A percentile compares a stretch with the other conserved stretches of the same genome.
These are phyloP conservation scores for Heteractis magnifica DNA, from an alignment of 92 coral and sea anemone species.

Conservation along the genomic window DNA sequence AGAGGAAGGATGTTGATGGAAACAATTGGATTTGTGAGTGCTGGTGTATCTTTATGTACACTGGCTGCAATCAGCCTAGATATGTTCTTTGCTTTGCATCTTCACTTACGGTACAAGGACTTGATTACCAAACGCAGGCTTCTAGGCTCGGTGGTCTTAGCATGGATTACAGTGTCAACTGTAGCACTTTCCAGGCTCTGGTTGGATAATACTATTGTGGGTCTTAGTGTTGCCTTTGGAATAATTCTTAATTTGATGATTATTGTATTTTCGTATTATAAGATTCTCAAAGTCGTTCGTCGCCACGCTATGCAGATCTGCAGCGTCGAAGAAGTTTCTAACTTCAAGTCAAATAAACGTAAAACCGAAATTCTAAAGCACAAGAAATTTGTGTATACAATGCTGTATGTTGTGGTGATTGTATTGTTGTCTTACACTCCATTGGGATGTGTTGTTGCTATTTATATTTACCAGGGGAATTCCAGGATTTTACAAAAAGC, in stretches of 20 bases:
- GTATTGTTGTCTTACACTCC: conserved; percentile 12
- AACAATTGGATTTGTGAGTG: not conserved
- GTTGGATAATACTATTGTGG: not conserved
- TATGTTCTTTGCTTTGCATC: conserved; percentile 12
- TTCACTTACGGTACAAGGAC: conserved; percentile 13
- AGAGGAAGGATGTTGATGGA: conserved; percentile 14
- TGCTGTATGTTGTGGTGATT: conserved; percentile 12
- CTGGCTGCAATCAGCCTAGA: conserved; percentile 17
- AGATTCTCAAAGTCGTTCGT: conserved; percentile 12
- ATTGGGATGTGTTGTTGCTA: not conserved
- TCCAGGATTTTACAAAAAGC: conserved; percentile 6
- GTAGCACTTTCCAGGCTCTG: conserved; percentile 12
- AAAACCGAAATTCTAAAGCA: not conserved
- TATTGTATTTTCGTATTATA: conserved; percentile 4
- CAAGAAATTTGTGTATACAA: conserved; percentile 22
- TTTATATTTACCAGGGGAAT: conserved; percentile 3
- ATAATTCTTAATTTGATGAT: not conserved
- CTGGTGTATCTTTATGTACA: conserved; percentile 18
- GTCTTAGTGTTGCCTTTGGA: not conserved
- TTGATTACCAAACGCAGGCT: conserved; percentile 11
- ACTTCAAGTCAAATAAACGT: not conserved
- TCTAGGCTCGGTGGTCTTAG: not conserved
- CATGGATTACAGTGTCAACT: not conserved
- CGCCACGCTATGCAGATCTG: conserved; percentile 12
- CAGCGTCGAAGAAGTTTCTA: not conserved